Evolutionary conservation across 1,140 invertebrate species (phyloP), one percentile per base, ranked within the genome.

Genomic region (Temnothorax curvispinosus): DNA sequence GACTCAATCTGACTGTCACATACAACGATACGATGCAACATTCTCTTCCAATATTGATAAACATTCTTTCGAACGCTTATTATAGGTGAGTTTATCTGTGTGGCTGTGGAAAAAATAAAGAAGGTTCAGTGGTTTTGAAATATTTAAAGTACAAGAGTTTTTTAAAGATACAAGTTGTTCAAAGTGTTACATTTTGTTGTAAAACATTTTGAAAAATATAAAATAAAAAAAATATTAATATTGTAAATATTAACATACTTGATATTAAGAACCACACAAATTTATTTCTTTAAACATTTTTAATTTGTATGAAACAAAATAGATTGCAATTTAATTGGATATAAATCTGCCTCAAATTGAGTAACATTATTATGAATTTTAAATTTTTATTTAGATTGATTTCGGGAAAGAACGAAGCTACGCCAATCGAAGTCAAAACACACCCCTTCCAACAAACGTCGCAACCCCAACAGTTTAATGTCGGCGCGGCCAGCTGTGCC

Each of bases 21-120:
- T 98, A 98, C 95, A 98, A 98, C 92, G 97, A 97, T 91, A 98
- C 97, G 0, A 97, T 96, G 91, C 96, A 97, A 60, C 98, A 98
- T 95, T 97, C 97, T 54, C 95, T 98, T 85, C 98, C 98, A 1
- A 97, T 98, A 71, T 94, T 97, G 18, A 95, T 98, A 44, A 98
- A 98, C 93, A 93, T 98, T 44, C 95, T 98, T 77, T 97, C 96
- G 77, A 98, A 98, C 93, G 96, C 96, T 47, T 95, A 98, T 80
- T 96, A 97, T 93, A 97, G 96, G 97, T 97, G 93, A 93, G 93
- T 62, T 85, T 88, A 90, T 81, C 27, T 27, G 1, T 27, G 1
- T 85, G 65, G 87, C 5, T 65, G 69, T 67, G 56, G 27, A 50
- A 27, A 75, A 52, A 56, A 44, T 56, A 21, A 44, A 54, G 2